Conservation (phyloP, 1,140 invertebrate genomes). For the Euwallacea fornicatus region DNA sequence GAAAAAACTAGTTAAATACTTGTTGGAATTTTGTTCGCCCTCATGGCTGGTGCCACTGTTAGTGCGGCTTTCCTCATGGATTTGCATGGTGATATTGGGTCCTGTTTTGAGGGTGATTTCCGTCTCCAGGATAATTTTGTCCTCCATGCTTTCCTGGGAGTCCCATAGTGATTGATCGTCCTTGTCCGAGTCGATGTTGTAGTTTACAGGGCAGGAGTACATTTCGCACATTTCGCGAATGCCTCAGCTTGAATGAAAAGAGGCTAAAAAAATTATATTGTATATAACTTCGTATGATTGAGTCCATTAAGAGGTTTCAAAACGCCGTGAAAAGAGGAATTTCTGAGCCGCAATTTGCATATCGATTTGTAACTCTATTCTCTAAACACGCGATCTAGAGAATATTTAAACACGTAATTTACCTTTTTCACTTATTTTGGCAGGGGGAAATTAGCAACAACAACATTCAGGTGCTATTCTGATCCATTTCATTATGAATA, state of each 20-base stretch:
- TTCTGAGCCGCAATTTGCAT: not conserved
- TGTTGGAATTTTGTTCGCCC: constrained; percentile 41
- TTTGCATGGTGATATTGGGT: constrained; percentile 77
- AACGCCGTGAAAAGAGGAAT: not conserved
- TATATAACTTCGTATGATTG: too few species aligned
- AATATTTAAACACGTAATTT: not conserved
- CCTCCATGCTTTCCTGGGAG: constrained; percentile 42
- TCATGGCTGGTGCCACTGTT: constrained; percentile 50
- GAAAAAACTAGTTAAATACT: constrained; percentile 8
- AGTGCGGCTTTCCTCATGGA: constrained; percentile 66
- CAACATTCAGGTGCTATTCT: not conserved
- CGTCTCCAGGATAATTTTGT: constrained; percentile 74
- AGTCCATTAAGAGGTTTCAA: too few species aligned
- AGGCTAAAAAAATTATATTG: too few species aligned
- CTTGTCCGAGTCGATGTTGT: constrained; percentile 6
- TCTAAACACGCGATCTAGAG: not conserved
- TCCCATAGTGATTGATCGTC: constrained; percentile 15
- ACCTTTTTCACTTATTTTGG: not conserved
- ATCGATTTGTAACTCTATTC: not conserved
- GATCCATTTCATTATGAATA: too few species aligned
- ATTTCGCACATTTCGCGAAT: constrained; percentile 31
- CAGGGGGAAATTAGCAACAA: not conserved
- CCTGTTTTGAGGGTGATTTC: constrained; percentile 78
- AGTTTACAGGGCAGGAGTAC: constrained; percentile 27
- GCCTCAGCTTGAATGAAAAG: not conserved